Evolutionary conservation across 2,888 invertebrate genomes (phyloP).

Genomic region (Dynastes hyllus): DNA sequence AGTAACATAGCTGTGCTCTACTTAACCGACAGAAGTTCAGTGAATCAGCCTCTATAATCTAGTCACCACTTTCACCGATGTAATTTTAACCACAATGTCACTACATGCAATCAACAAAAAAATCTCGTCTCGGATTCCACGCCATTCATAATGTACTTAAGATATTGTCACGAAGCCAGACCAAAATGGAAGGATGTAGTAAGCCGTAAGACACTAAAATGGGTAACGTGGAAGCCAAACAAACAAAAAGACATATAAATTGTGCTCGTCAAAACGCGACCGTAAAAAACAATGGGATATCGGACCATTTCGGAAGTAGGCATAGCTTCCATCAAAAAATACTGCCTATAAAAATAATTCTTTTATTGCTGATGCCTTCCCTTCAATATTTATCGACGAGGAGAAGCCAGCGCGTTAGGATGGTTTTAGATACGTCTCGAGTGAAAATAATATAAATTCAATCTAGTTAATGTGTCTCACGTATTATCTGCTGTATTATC

Average conservation of each 20-base stretch:
- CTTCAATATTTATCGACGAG: conserved; percentile 42
- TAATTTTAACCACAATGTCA: no score
- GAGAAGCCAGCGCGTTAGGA: not conserved
- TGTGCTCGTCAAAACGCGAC: conserved; percentile 45
- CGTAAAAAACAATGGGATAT: conserved; percentile 48
- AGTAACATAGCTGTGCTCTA: no score
- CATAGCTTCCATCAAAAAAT: conserved; percentile 46
- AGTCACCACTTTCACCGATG: no score
- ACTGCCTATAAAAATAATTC: conserved; percentile 51
- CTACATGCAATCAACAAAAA: no score
- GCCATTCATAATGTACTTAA: no score
- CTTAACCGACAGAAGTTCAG: no score
- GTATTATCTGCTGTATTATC: not conserved
- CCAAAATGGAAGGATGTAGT: not conserved
- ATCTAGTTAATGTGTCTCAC: conserved; percentile 19
- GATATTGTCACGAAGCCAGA: not conserved
- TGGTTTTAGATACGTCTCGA: not conserved
- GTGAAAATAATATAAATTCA: conserved; percentile 16
- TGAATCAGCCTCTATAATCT: no score
- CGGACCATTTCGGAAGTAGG: conserved; percentile 43
- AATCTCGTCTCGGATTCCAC: no score
- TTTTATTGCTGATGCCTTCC: conserved; percentile 39
- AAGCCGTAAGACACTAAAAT: not conserved
- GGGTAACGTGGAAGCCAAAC: conserved; percentile 10
- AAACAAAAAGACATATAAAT: conserved; percentile 46